Evolutionary conservation across 2,113 vertebrate species (phyloP), one percentile per base, ranked within the genome.

Genomic region (Neodontobutis hainanensis): DNA sequence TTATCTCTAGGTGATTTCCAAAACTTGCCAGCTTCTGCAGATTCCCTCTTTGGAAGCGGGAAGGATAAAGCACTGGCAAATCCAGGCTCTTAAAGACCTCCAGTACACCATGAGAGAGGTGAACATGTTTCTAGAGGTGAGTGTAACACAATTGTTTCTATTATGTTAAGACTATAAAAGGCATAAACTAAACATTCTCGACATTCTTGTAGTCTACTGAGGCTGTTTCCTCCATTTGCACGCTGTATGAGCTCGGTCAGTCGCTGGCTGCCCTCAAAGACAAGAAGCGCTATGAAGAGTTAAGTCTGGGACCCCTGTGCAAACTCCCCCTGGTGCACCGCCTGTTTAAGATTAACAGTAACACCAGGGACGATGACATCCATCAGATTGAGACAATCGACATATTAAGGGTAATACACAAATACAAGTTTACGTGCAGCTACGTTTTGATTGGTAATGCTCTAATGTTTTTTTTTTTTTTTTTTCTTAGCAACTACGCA

Each of bases 291-390:
- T 94, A 89, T 11, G 91, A 93, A 12, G 93, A 94, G 69, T 89
- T 94, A 36, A 85, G 89, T 73, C 75, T 94, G 14, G 93, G 93
- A 8, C 93, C 93, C 1, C 90, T 94, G 48, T 94, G 92, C 84
- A 93, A 92, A 69, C 73, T 92, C 2, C 93, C 93, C 0, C n/a
- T 91, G 1, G 59, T 94, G 61, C 88, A 90, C 65, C 87, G 82
- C 75, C 73, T 94, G 70, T 94, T 94, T 67, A 89, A 82, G 85
- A 88, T 93, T 0, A 87, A 92, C 69, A 61, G 75, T 40, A 85
- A 86, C 70, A 90, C 90, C 0, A 92, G 87, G 71, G 93, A 94
- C 16, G 92, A 94, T 3, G 93, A 94, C 16, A 91, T 94, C 44
- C 76, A 57, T 49, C 89, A 91, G 81, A 91, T 94, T n/a, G 82